Percentiles rank a stretch among this genome's conserved stretches.
Evolutionary conservation across 2,797 vertebrate genomes (phyloP).

Genomic region (Champsocephalus gunnari): DNA sequence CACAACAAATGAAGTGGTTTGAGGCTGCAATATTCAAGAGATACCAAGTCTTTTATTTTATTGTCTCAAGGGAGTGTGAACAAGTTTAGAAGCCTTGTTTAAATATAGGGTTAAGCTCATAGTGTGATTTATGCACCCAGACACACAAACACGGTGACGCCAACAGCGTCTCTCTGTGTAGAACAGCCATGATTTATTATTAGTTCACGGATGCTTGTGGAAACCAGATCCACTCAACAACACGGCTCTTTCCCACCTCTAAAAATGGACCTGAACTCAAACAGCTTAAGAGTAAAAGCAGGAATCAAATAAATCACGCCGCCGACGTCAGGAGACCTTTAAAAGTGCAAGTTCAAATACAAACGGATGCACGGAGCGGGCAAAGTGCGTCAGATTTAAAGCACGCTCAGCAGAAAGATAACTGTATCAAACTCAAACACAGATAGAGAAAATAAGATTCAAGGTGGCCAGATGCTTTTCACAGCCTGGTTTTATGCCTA

Average conservation of each 20-base stretch:
- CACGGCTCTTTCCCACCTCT: constrained; percentile 48
- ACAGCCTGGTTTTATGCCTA: constrained; percentile 15
- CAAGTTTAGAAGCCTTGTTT: constrained; percentile 32
- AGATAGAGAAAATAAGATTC: constrained; percentile 15
- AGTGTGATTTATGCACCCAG: constrained; percentile 27
- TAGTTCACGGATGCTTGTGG: constrained; percentile 67
- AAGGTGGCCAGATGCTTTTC: constrained; percentile 13
- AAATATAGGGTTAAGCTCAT: constrained; percentile 40
- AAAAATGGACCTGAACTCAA: constrained; percentile 56
- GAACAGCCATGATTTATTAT: constrained; percentile 69
- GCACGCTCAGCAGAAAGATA: constrained; percentile 14
- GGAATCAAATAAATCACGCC: neutral
- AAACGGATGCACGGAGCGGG: neutral
- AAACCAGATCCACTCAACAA: constrained; percentile 62
- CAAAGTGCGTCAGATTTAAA: constrained; percentile 19
- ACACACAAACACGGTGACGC: constrained; percentile 40
- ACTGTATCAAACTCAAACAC: constrained; percentile 26
- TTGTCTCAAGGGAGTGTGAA: constrained; percentile 11
- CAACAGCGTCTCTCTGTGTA: constrained; percentile 40
- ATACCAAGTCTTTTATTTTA: neutral
- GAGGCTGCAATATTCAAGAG: constrained; percentile 19
- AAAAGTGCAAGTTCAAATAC: neutral
- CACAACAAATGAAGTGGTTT: constrained; percentile 23
- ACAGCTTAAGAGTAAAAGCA: constrained; percentile 18
- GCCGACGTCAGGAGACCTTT: neutral